These are phyloP conservation scores for Oophaga sylvatica DNA, from an alignment of 2,797 vertebrate genomes.

Conservation along the genomic window DNA sequence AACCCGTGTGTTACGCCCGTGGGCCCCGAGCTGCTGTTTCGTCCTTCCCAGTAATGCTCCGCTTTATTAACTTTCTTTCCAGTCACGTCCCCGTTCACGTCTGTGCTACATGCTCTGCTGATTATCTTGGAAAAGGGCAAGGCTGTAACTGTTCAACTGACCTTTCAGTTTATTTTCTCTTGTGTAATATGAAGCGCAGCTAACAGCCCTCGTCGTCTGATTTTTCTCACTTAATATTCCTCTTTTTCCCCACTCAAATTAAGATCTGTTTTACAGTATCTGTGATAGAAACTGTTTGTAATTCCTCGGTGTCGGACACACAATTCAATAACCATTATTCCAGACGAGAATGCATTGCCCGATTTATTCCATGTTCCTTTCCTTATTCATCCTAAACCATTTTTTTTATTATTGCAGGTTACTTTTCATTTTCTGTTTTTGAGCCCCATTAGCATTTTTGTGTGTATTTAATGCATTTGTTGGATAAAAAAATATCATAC, in stretches of 20 bases:
- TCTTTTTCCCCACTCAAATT: constrained; percentile 65
- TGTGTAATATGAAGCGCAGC: constrained; percentile 82
- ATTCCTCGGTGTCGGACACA: constrained; percentile 6
- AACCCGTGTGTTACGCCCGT: too few species aligned
- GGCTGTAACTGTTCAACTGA: constrained; percentile 81
- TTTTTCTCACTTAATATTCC: constrained; percentile 63
- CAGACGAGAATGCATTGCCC: not conserved
- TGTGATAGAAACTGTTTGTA: constrained; percentile 30
- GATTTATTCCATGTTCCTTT: not conserved
- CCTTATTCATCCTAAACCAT: not conserved
- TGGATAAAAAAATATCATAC: too few species aligned
- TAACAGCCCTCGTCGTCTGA: constrained; percentile 73
- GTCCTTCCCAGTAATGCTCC: not conserved
- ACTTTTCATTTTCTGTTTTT: not conserved
- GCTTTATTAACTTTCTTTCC: constrained; percentile 66
- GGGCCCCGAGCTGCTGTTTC: not conserved
- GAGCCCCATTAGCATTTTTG: not conserved
- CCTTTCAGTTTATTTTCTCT: constrained; percentile 85
- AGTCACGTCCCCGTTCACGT: constrained; percentile 75
- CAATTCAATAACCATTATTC: constrained; percentile 23
- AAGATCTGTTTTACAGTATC: constrained; percentile 56
- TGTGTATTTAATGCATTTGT: too few species aligned
- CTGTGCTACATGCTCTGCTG: constrained; percentile 81
- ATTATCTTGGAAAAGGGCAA: constrained; percentile 83
- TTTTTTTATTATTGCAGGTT: not conserved